phyloP scores from a whole-genome alignment of 2,113 vertebrate species.

The Phylloscopus trochiloides region DNA sequence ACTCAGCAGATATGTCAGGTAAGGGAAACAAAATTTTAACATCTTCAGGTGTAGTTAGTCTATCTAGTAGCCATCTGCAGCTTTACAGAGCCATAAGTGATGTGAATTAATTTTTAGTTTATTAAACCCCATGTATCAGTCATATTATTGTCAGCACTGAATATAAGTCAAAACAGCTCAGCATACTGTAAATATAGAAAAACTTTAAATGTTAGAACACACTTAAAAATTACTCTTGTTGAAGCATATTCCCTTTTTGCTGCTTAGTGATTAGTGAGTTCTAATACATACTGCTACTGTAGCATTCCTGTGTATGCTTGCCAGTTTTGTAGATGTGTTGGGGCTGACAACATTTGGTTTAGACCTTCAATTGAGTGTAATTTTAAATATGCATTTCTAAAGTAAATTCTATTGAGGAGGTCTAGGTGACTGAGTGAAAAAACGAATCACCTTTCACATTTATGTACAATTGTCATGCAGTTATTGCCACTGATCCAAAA shows the following conservation, averaged over 20 bases:
- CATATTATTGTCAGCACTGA: constrained; percentile 17
- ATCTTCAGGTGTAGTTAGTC: constrained; percentile 56
- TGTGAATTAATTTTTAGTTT: constrained; percentile 7
- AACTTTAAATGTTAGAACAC: not conserved
- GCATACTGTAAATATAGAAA: not conserved
- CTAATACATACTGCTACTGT: not conserved
- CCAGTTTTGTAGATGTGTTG: not conserved
- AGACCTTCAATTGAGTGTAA: not conserved
- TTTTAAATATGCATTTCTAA: constrained; percentile 22
- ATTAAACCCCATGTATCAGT: not conserved
- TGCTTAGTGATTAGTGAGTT: constrained; percentile 1
- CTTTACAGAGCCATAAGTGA: constrained; percentile 22
- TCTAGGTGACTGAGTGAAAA: constrained; percentile 70
- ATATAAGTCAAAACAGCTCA: not conserved
- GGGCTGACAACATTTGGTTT: constrained; percentile 31
- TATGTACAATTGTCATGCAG: not conserved
- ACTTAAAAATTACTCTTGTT: not conserved
- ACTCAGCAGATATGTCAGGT: constrained; percentile 98
- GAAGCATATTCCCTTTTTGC: not conserved
- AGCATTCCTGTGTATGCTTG: not conserved
- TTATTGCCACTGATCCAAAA: constrained; percentile 41
- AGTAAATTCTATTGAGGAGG: constrained; percentile 49
- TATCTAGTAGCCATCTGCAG: not conserved
- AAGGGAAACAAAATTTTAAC: constrained; percentile 71
- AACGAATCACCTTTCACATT: constrained; percentile 20